phyloP scores from a whole-genome alignment of 2,888 invertebrate species.

The Frankliniella fusca region DNA sequence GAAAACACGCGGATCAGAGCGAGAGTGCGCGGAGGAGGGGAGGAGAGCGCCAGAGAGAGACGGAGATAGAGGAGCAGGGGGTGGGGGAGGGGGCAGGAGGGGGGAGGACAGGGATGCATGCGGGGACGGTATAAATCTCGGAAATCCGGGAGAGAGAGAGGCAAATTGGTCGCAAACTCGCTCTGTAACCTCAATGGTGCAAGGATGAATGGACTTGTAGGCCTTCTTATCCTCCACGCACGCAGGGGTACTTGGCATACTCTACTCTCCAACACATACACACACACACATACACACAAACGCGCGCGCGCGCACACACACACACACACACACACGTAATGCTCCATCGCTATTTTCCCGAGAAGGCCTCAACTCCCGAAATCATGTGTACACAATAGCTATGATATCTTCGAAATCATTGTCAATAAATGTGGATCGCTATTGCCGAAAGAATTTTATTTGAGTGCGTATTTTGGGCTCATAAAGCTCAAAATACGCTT shows the following conservation, averaged over 20 bases:
- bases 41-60: background rate
- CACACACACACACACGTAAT: background rate
- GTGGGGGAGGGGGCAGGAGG: background rate
- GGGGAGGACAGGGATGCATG: background rate
- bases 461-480: no score
- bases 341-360: no score
- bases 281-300: background rate
- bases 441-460: no score
- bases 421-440: no score
- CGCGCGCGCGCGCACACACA: background rate
- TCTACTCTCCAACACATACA: background rate
- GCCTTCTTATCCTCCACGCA: background rate
- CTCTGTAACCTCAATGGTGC: no score
- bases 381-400: no score
- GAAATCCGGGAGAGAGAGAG: no score
- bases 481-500: no score
- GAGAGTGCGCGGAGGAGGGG: background rate
- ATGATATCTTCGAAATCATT: no score
- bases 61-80: background rate
- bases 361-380: no score
- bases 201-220: no score
- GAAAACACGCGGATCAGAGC: background rate
- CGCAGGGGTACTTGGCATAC: background rate
- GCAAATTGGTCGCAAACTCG: no score
- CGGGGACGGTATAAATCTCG: background rate